phyloP scores from a whole-genome alignment of 1,140 invertebrate genomes.

The Lucilia sericata region DNA sequence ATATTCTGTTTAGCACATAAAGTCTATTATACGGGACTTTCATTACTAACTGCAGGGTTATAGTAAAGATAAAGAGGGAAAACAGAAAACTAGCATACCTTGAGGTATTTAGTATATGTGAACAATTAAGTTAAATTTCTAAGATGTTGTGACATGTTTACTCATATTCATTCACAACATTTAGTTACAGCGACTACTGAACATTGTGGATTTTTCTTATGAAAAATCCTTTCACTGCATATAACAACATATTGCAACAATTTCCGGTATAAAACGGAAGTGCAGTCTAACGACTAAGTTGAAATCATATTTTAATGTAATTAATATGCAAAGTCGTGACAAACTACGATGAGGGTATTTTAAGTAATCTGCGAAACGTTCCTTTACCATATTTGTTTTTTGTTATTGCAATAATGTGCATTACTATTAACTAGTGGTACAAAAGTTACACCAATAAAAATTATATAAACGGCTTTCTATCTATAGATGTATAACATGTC shows the following conservation, averaged over 20 bases:
- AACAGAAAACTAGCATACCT: too few relatives aligned
- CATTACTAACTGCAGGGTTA: too few relatives aligned
- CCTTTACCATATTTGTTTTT: neutral
- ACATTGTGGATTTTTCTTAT: neutral
- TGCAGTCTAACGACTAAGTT: constrained; percentile 41
- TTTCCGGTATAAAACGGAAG: constrained; percentile 28
- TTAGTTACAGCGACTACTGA: neutral
- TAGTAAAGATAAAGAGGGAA: too few relatives aligned
- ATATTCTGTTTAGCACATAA: too few relatives aligned
- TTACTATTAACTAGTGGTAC: neutral
- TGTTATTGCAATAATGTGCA: neutral
- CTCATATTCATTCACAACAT: neutral
- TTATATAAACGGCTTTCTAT: too few relatives aligned
- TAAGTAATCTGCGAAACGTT: neutral
- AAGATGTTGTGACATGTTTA: constrained; percentile 7
- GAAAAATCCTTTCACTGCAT: neutral
- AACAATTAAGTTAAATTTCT: constrained; percentile 3
- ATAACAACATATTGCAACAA: neutral
- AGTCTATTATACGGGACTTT: too few relatives aligned
- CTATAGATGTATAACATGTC: too few relatives aligned
- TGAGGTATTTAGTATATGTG: neutral
- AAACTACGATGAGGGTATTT: constrained; percentile 44
- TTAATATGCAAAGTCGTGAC: constrained; percentile 67
- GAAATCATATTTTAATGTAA: constrained; percentile 56
- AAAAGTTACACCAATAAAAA: too few relatives aligned